Percentiles rank a stretch among this genome's conserved stretches.
Conservation (phyloP, 1,140 invertebrate genomes). For the Sipha flava region DNA sequence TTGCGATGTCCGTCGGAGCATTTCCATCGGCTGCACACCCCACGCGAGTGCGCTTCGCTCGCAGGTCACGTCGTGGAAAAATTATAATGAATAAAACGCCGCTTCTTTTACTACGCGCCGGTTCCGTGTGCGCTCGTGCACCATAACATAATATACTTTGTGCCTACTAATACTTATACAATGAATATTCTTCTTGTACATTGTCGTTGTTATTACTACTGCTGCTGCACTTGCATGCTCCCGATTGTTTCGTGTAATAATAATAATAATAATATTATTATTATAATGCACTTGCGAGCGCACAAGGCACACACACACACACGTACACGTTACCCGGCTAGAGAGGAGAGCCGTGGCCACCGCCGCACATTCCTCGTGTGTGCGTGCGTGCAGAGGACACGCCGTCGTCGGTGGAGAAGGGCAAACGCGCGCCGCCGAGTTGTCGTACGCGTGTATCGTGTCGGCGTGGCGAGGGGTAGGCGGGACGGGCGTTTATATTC, state of each 20-base stretch:
- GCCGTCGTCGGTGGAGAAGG: neutral
- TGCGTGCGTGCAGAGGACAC: neutral
- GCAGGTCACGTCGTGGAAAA: neutral
- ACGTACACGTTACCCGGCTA: too few species aligned
- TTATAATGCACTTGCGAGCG: too few species aligned
- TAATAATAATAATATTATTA: too few species aligned
- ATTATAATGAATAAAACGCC: neutral
- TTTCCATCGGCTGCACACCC: slow-evolving; percentile 18
- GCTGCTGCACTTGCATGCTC: too few species aligned
- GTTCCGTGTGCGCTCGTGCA: neutral
- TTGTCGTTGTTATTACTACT: too few species aligned
- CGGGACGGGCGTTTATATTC: neutral
- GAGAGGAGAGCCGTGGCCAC: neutral
- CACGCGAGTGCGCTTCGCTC: neutral
- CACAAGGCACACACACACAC: neutral
- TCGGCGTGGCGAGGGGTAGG: neutral
- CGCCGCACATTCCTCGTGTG: neutral
- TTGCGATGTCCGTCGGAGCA: slow-evolving; percentile 5
- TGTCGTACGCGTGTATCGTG: neutral
- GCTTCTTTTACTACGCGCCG: neutral
- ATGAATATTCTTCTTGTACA: too few species aligned
- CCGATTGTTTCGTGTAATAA: too few species aligned
- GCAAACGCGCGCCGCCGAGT: neutral
- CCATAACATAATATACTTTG: too few species aligned
- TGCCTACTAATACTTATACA: too few species aligned